A percentile compares a stretch with the other conserved stretches of the same genome.
Evolutionary conservation across 2,888 invertebrate genomes (phyloP).

Genomic region (Alitta virens): DNA sequence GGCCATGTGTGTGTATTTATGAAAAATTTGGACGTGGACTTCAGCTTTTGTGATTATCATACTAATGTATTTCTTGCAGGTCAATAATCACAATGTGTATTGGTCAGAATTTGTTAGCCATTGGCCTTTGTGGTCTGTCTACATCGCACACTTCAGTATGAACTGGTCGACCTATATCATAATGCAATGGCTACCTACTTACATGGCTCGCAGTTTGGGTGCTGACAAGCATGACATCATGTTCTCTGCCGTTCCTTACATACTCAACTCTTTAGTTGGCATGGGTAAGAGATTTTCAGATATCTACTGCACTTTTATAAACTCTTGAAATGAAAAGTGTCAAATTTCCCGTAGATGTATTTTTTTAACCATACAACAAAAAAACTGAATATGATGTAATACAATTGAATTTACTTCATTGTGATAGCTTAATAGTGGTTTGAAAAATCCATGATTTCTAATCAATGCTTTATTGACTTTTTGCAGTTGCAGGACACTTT

Average conservation of each 20-base stretch:
- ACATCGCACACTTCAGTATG: conserved; percentile 76
- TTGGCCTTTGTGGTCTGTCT: conserved; percentile 73
- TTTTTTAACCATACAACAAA: too few relatives aligned
- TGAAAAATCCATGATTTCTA: too few relatives aligned
- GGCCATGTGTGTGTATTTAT: too few relatives aligned
- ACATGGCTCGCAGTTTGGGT: conserved; percentile 66
- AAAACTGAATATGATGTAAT: too few relatives aligned
- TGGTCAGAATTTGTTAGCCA: conserved; percentile 69
- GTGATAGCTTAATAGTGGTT: background rate
- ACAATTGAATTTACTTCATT: background rate
- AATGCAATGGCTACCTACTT: conserved; percentile 78
- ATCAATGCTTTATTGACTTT: too few relatives aligned
- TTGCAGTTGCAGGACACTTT: conserved; percentile 68
- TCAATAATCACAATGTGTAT: conserved; percentile 62
- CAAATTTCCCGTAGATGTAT: too few relatives aligned
- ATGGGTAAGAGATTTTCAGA: conserved; percentile 61
- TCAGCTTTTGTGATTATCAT: too few relatives aligned
- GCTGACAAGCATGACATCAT: conserved; percentile 70
- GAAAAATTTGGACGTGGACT: too few relatives aligned
- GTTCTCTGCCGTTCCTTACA: conserved; percentile 72
- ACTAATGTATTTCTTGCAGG: conserved; percentile 49
- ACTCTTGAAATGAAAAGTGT: background rate
- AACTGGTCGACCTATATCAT: conserved; percentile 79
- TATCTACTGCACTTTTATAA: background rate
- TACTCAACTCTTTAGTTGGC: conserved; percentile 71